Evolutionary conservation across 1,140 invertebrate genomes (phyloP).

Genomic region (Phenacoccus solenopsis): DNA sequence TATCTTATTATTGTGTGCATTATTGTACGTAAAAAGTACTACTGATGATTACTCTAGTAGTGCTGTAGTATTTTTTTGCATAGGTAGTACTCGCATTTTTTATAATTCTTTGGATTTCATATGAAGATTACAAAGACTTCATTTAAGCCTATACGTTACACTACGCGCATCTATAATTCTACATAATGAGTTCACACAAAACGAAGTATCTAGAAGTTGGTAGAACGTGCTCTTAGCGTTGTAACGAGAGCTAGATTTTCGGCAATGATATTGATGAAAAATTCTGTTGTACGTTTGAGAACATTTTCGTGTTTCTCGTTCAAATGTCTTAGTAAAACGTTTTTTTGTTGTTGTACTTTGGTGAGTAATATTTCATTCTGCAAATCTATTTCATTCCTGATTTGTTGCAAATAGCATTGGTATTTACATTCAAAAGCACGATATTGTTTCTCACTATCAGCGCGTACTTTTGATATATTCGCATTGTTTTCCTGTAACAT

Average conservation of each 20-base stretch:
- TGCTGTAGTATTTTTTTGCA: no score
- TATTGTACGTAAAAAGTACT: no score
- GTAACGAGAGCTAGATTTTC: constrained; percentile 78
- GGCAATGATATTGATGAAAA: constrained; percentile 85
- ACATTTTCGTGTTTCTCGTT: constrained; percentile 71
- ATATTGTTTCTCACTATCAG: constrained; percentile 57
- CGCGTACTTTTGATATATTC: constrained; percentile 50
- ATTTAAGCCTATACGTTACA: no score
- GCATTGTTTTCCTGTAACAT: constrained; percentile 39
- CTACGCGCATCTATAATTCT: no score
- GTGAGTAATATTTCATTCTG: constrained; percentile 63
- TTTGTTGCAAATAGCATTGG: constrained; percentile 58
- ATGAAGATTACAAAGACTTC: no score
- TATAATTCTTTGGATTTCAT: no score
- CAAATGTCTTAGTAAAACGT: constrained; percentile 65
- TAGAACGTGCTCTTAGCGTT: constrained; percentile 50
- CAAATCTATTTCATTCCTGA: constrained; percentile 58
- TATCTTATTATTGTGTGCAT: no score
- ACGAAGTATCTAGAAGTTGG: not conserved
- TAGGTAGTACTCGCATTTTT: no score
- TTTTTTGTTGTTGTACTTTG: constrained; percentile 81
- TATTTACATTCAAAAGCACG: constrained; percentile 68
- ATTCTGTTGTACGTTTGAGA: constrained; percentile 78
- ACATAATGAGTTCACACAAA: no score
- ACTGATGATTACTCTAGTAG: no score